phyloP scores from a whole-genome alignment of 2,113 vertebrate genomes.

The Ardeotis arabs region DNA sequence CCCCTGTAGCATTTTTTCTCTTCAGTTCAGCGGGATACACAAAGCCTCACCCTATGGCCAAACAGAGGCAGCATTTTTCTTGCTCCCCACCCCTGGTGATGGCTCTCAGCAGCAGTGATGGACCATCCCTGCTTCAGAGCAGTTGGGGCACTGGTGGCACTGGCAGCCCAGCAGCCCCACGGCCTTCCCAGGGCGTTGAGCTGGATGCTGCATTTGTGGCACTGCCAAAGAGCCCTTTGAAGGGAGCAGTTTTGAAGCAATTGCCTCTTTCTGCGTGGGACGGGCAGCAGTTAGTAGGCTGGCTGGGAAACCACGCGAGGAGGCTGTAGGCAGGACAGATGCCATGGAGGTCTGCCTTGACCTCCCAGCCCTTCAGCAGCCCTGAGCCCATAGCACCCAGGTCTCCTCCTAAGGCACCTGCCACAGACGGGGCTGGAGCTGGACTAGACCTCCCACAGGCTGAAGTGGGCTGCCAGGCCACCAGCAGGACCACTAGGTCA shows the following conservation, averaged over 20 bases:
- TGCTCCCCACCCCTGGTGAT: neutral
- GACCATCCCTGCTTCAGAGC: neutral
- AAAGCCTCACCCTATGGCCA: neutral
- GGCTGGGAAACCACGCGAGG: fast-evolving
- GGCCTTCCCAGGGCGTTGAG: neutral
- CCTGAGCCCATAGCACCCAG: fast-evolving
- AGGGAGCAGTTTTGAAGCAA: neutral
- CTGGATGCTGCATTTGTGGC: neutral
- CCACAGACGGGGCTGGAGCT: neutral
- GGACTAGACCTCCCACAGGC: neutral
- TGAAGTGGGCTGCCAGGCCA: neutral
- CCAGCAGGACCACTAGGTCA: neutral
- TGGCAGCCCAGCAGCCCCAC: neutral
- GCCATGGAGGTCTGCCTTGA: neutral
- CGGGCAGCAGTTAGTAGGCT: neutral
- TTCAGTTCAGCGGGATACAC: fast-evolving
- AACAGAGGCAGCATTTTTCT: neutral
- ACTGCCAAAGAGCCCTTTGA: neutral
- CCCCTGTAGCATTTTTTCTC: neutral
- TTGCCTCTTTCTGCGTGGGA: neutral
- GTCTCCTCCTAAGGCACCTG: neutral
- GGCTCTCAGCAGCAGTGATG: neutral
- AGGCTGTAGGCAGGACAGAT: neutral
- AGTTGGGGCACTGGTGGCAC: neutral
- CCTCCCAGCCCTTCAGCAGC: neutral